Evolutionary conservation across 2,888 invertebrate genomes (phyloP).

Genomic region (Deroplatys truncata): DNA sequence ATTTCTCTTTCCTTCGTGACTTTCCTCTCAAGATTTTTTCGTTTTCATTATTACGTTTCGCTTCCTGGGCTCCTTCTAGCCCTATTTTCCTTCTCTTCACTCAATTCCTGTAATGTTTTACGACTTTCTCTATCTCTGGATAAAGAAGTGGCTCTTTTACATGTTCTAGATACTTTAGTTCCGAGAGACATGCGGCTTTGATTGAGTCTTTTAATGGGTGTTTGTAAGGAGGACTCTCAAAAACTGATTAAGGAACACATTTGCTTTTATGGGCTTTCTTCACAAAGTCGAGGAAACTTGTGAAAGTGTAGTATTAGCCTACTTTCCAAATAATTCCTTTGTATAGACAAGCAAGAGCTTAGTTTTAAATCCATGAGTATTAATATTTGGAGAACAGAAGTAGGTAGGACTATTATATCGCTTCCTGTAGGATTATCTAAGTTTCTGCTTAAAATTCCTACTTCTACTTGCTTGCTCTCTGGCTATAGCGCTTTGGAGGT

Average conservation of each 20-base stretch:
- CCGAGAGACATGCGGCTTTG: not conserved
- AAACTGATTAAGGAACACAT: not conserved
- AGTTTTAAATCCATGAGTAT: no score
- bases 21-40: not conserved
- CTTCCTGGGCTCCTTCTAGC: not conserved
- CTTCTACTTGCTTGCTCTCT: no score
- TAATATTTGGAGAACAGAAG: no score
- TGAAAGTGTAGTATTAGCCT: not conserved
- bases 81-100: not conserved
- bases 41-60: not conserved
- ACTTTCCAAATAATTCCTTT: not conserved
- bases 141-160: not conserved
- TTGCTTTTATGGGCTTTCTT: not conserved
- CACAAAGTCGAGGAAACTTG: not conserved
- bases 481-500: no score
- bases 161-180: not conserved
- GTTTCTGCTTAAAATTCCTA: no score
- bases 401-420: no score
- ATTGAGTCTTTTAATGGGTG: not conserved
- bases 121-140: not conserved
- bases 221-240: not conserved
- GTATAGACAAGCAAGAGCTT: not conserved
- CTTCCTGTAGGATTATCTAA: no score
- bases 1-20: not conserved
- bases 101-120: not conserved